Conservation (phyloP, 1,140 invertebrate genomes). For the Adoxophyes honmai region DNA sequence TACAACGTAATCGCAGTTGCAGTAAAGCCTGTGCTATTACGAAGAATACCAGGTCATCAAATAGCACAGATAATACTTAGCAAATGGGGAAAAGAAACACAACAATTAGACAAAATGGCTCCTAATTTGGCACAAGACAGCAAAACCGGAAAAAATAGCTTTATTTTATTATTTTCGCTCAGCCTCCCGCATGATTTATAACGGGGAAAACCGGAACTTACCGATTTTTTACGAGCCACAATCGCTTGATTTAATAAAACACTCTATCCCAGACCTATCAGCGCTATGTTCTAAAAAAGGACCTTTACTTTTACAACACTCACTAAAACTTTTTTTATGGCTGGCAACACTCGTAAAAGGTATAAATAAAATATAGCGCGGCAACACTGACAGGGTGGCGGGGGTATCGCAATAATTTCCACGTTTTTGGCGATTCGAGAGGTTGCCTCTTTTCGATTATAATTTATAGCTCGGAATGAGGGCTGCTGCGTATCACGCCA, state of each 20-base stretch:
- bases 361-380: conserved; percentile 69
- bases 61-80: too few species aligned
- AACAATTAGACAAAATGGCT: not conserved
- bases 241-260: conserved; percentile 44
- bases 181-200: conserved; percentile 8
- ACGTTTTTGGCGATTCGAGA: conserved; percentile 62
- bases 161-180: not conserved
- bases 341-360: conserved; percentile 67
- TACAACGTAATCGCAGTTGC: too few species aligned
- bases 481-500: conserved; percentile 27
- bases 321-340: conserved; percentile 70
- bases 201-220: conserved; percentile 14
- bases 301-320: conserved; percentile 59
- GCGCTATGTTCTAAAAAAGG: conserved; percentile 44
- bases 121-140: not conserved
- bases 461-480: conserved; percentile 61
- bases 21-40: too few species aligned
- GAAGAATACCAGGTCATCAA: too few species aligned
- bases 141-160: conserved; percentile 5
- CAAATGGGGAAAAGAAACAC: too few species aligned
- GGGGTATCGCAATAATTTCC: conserved; percentile 62
- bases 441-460: conserved; percentile 64
- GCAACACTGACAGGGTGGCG: conserved; percentile 51
- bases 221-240: conserved; percentile 19
- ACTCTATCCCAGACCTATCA: conserved; percentile 45